phyloP scores from a whole-genome alignment of 2,797 vertebrate genomes.

The Danionella dracula region DNA sequence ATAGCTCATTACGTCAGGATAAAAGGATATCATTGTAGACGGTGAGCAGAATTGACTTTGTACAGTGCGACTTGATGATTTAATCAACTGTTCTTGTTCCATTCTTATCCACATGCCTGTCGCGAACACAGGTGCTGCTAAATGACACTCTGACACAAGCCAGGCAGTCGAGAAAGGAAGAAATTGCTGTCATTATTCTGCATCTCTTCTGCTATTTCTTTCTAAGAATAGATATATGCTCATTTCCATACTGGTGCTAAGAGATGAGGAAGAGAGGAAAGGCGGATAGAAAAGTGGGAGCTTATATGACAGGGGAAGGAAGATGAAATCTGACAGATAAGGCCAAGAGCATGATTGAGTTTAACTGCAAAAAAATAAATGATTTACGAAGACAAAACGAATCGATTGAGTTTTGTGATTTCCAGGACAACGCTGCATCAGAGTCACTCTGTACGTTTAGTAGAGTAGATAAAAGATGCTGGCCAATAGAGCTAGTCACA shows the following conservation, averaged over 20 bases:
- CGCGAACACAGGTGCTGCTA: conserved; percentile 95
- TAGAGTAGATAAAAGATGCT: too few relatives aligned
- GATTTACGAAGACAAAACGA: too few relatives aligned
- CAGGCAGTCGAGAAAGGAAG: conserved; percentile 58
- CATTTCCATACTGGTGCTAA: conserved; percentile 82
- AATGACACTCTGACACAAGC: conserved; percentile 64
- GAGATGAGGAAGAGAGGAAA: background rate
- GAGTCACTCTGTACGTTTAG: too few relatives aligned
- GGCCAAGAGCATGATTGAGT: conserved; percentile 83
- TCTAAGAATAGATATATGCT: conserved; percentile 90
- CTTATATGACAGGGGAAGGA: conserved; percentile 82
- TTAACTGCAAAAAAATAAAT: conserved; percentile 66
- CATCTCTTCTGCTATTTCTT: conserved; percentile 28
- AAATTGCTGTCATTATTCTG: conserved; percentile 97
- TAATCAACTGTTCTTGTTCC: conserved; percentile 99
- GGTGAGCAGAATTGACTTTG: conserved; percentile 99
- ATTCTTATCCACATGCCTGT: conserved; percentile 94
- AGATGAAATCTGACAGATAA: conserved; percentile 89
- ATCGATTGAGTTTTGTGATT: too few relatives aligned
- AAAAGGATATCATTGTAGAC: conserved; percentile 99
- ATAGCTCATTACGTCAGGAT: conserved; percentile 99
- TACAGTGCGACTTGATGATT: conserved; percentile 97
- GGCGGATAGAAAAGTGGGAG: conserved; percentile 76
- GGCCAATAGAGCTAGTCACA: too few relatives aligned
- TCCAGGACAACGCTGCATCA: too few relatives aligned